Conservation (phyloP, 2,888 invertebrate species). For the Platypus cylindrus region DNA sequence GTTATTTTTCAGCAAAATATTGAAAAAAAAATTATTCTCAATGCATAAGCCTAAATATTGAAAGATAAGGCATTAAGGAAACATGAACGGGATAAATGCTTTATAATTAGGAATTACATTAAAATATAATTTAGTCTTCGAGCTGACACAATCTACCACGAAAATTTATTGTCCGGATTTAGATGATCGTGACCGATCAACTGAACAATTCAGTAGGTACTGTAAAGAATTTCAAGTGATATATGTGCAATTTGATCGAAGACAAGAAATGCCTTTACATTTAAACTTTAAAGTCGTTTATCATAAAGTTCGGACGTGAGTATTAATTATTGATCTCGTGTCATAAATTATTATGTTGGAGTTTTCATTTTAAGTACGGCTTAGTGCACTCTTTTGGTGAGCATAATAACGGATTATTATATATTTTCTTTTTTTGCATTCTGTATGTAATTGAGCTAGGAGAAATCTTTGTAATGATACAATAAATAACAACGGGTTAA, state of each 20-base stretch:
- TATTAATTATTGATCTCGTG: constrained; percentile 14
- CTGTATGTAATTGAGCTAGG: no score
- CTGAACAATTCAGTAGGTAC: constrained; percentile 13
- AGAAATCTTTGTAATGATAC: no score
- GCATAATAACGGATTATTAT: constrained; percentile 15
- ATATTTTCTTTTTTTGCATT: no score
- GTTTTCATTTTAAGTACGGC: constrained; percentile 9
- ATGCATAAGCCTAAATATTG: no score
- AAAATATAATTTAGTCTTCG: constrained; percentile 12
- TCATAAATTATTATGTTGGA: constrained; percentile 12
- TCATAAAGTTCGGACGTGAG: constrained; percentile 6
- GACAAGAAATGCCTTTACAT: constrained; percentile 9
- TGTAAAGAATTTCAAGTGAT: constrained; percentile 11
- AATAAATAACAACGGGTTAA: no score
- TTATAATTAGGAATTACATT: constrained; percentile 13
- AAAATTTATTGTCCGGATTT: constrained; percentile 12
- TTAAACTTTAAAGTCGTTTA: constrained; percentile 10
- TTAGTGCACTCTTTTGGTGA: constrained; percentile 10
- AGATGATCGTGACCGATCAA: constrained; percentile 15
- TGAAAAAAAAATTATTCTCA: no score
- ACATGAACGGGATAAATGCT: constrained; percentile 11
- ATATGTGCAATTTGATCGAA: constrained; percentile 13
- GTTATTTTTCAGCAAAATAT: no score
- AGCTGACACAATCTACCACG: constrained; percentile 9
- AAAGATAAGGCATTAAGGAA: no score